phyloP scores from a whole-genome alignment of 2,888 invertebrate genomes.

The Boloria selene region DNA sequence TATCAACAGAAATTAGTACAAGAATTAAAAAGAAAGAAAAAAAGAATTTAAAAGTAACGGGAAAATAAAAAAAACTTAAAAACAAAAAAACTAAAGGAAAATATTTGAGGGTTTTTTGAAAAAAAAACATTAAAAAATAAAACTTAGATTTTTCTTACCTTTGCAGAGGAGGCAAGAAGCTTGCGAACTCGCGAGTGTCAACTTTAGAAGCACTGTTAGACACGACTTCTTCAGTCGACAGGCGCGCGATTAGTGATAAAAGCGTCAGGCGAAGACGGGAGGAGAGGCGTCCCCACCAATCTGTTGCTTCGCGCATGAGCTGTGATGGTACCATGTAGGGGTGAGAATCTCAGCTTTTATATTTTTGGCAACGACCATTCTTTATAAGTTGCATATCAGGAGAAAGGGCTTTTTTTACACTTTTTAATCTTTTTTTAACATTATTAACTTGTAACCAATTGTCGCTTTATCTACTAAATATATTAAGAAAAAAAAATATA shows the following conservation, averaged over 20 bases:
- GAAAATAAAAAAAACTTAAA: not conserved
- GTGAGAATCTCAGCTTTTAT: slow-evolving; percentile 38
- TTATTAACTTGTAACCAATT: too few species aligned
- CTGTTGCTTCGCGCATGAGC: slow-evolving; percentile 67
- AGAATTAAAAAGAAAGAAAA: too few species aligned
- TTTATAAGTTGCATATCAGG: not conserved
- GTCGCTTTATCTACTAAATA: too few species aligned
- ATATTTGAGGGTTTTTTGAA: not conserved
- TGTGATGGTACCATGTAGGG: slow-evolving; percentile 37
- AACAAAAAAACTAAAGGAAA: not conserved
- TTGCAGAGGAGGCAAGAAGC: slow-evolving; percentile 27
- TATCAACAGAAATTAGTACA: too few species aligned
- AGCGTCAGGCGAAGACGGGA: slow-evolving; percentile 37
- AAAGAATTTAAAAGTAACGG: not conserved
- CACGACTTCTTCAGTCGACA: slow-evolving; percentile 50
- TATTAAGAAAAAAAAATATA: too few species aligned
- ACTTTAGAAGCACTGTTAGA: slow-evolving; percentile 44
- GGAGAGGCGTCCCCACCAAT: slow-evolving; percentile 51
- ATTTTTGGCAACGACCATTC: slow-evolving; percentile 5
- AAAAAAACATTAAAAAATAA: slow-evolving; percentile 11
- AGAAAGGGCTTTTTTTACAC: not conserved
- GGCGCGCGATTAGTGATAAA: slow-evolving; percentile 50
- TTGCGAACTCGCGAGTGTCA: slow-evolving; percentile 44
- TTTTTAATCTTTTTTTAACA: not conserved
- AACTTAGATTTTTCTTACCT: slow-evolving; percentile 33